phyloP scores from a whole-genome alignment of 2,888 invertebrate species.

The Micropterix aruncella region DNA sequence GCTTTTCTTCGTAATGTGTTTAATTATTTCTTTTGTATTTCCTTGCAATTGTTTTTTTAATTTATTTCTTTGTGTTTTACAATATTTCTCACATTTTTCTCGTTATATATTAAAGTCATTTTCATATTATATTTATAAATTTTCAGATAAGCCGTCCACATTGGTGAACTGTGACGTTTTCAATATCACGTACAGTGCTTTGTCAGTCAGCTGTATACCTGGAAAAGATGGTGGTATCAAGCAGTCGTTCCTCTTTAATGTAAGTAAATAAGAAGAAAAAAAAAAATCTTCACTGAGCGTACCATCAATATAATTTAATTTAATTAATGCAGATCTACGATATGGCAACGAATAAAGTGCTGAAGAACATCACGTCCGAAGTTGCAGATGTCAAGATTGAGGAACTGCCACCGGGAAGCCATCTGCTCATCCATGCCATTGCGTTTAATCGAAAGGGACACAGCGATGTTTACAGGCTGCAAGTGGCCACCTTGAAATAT shows the following conservation, averaged over 20 bases:
- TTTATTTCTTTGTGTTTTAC: too few species aligned
- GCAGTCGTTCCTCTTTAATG: constrained; percentile 50
- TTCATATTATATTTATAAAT: too few species aligned
- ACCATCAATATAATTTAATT: too few species aligned
- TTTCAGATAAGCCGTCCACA: constrained; percentile 50
- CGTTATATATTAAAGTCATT: too few species aligned
- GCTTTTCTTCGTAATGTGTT: too few species aligned
- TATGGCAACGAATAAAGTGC: constrained; percentile 32
- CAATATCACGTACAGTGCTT: constrained; percentile 52
- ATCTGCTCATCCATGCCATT: constrained; percentile 44
- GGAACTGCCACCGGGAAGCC: constrained; percentile 41
- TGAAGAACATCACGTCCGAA: constrained; percentile 43
- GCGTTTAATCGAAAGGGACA: constrained; percentile 59
- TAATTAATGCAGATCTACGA: constrained; percentile 38
- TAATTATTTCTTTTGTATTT: too few species aligned
- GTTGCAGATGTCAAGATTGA: constrained; percentile 43
- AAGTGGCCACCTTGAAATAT: constrained; percentile 44
- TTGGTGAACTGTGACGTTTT: constrained; percentile 51
- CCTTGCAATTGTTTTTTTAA: too few species aligned
- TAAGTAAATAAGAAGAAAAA: too few species aligned
- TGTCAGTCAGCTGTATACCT: constrained; percentile 49
- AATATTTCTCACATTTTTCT: too few species aligned
- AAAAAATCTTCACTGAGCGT: too few species aligned
- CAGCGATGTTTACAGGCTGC: constrained; percentile 43
- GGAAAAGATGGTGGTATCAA: constrained; percentile 57